These are phyloP conservation scores for Eurois occulta DNA, from an alignment of 2,888 invertebrate genomes.

Conservation along the genomic window DNA sequence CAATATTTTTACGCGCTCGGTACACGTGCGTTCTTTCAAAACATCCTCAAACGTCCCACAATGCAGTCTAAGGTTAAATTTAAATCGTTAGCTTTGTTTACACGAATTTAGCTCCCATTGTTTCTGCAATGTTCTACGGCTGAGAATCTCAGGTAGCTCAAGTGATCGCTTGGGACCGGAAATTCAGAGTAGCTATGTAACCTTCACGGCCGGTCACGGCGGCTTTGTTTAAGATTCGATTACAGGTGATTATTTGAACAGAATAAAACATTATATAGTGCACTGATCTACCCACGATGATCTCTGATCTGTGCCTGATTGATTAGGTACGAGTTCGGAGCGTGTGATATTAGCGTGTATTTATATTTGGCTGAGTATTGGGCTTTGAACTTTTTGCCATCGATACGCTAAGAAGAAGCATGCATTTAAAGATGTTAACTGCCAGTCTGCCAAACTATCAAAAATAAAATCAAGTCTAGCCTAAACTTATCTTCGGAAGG, in stretches of 20 bases:
- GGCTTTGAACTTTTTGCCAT: no score
- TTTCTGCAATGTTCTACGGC: slow-evolving; percentile 29
- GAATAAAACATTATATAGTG: slow-evolving; percentile 10
- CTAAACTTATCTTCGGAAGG: neutral
- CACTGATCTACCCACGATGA: no score
- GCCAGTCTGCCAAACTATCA: neutral
- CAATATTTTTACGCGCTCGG: neutral
- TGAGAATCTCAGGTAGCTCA: slow-evolving; percentile 22
- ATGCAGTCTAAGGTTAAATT: slow-evolving; percentile 38
- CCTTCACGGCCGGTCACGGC: slow-evolving; percentile 27
- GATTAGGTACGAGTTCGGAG: neutral
- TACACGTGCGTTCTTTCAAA: slow-evolving; percentile 9
- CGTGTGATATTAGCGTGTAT: neutral
- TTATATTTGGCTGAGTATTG: no score
- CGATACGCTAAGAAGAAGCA: no score
- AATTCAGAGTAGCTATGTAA: slow-evolving; percentile 40
- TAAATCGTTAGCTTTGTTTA: slow-evolving; percentile 51
- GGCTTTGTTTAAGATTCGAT: slow-evolving; percentile 42
- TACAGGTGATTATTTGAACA: slow-evolving; percentile 22
- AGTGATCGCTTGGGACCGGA: slow-evolving; percentile 45
- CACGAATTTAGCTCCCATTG: slow-evolving; percentile 43
- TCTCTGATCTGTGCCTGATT: slow-evolving; percentile 3
- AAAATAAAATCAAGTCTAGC: no score
- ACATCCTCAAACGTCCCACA: neutral
- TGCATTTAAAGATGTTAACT: neutral